These are phyloP conservation scores for Agrypnus murinus DNA, from an alignment of 2,888 invertebrate species.

Conservation along the genomic window DNA sequence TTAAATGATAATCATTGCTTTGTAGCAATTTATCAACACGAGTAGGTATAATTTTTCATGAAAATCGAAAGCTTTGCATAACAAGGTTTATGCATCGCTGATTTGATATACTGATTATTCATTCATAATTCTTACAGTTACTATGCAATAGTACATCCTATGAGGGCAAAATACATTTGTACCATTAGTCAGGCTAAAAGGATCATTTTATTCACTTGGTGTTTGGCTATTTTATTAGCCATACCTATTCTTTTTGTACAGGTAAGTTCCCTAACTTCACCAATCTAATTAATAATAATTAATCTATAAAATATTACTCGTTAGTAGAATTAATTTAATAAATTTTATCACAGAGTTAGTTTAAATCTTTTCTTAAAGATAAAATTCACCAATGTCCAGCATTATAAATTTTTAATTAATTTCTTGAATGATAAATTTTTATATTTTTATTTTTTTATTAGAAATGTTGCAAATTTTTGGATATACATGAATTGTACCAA, in stretches of 20 bases:
- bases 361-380: no score
- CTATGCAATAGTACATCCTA: conserved; percentile 82
- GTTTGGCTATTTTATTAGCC: conserved; percentile 75
- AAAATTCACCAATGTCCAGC: no score
- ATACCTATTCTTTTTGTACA: conserved; percentile 77
- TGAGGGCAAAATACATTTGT: conserved; percentile 80
- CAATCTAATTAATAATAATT: neutral
- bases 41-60: conserved; percentile 31
- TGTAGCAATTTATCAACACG: conserved; percentile 23
- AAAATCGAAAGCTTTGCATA: conserved; percentile 32
- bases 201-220: conserved; percentile 77
- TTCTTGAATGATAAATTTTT: no score
- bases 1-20: neutral
- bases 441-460: no score
- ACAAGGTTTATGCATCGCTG: neutral
- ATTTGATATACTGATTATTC: conserved; percentile 14
- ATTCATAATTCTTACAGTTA: conserved; percentile 72
- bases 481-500: no score
- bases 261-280: conserved; percentile 72
- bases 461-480: no score
- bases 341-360: no score
- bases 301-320: neutral
- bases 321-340: no score
- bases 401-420: no score
- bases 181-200: conserved; percentile 79